phyloP scores from a whole-genome alignment of 2,888 invertebrate genomes.

The Acanthoscelides obtectus region DNA sequence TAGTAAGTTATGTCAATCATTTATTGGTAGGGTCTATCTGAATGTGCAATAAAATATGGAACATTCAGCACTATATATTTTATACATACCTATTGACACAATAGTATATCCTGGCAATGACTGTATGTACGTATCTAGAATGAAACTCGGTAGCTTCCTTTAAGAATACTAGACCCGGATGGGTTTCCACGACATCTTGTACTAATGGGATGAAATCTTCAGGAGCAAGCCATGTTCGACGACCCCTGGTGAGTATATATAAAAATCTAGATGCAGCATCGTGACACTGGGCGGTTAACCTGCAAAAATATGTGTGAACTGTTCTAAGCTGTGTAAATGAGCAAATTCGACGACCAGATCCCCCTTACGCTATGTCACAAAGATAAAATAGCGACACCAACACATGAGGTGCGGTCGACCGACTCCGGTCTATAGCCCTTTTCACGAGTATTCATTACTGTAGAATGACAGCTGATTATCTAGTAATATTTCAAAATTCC shows the following conservation, averaged over 20 bases:
- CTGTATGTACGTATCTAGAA: slow-evolving; percentile 97
- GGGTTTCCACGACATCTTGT: slow-evolving; percentile 97
- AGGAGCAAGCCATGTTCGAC: slow-evolving; percentile 64
- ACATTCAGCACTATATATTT: neutral
- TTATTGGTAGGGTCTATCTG: too few relatives aligned
- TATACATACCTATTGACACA: slow-evolving; percentile 63
- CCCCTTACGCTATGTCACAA: too few relatives aligned
- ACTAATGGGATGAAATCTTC: slow-evolving; percentile 93
- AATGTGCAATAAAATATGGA: too few relatives aligned
- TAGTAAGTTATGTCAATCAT: too few relatives aligned
- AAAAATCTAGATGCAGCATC: slow-evolving; percentile 88
- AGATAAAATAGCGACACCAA: too few relatives aligned
- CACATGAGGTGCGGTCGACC: too few relatives aligned
- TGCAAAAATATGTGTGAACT: slow-evolving; percentile 47
- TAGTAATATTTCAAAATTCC: too few relatives aligned
- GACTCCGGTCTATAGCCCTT: too few relatives aligned
- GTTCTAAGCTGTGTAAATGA: too few relatives aligned
- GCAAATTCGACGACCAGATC: too few relatives aligned
- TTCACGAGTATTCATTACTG: too few relatives aligned
- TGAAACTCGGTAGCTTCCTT: slow-evolving; percentile 98
- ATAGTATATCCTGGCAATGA: slow-evolving; percentile 96
- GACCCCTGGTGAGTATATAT: slow-evolving; percentile 74
- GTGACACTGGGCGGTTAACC: slow-evolving; percentile 76
- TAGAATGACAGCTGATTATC: too few relatives aligned
- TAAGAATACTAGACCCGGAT: slow-evolving; percentile 94